A percentile compares a stretch with the other conserved stretches of the same genome.
Evolutionary conservation across 2,888 invertebrate species (phyloP).

Genomic region (Pristionchus exspectatus): DNA sequence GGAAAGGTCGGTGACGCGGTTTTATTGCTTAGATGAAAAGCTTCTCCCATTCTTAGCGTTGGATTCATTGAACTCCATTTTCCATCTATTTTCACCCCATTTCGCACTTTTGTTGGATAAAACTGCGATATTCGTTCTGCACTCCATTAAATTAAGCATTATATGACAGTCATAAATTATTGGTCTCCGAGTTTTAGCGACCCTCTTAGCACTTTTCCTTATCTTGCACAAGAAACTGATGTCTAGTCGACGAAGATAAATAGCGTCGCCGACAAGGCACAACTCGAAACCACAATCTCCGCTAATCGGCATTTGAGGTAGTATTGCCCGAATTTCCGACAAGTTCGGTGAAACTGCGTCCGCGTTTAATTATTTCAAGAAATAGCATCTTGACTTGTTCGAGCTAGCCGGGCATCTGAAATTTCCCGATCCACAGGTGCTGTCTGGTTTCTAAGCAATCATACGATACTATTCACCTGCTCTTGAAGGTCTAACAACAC

Average conservation of each 20-base stretch:
- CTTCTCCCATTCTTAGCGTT: not conserved
- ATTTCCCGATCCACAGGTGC: not conserved
- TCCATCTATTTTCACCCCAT: not conserved
- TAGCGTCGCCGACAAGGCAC: not conserved
- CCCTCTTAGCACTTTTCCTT: not conserved
- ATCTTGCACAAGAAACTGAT: not conserved
- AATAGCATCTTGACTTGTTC: too few species aligned
- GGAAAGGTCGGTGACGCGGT: not conserved
- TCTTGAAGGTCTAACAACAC: not conserved
- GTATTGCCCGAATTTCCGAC: not conserved
- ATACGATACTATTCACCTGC: not conserved
- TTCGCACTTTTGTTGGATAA: not conserved
- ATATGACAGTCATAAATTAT: too few species aligned
- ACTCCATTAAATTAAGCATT: too few species aligned
- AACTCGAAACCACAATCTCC: not conserved
- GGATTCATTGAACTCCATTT: constrained; percentile 3
- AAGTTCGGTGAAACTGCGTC: not conserved
- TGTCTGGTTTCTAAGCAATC: not conserved
- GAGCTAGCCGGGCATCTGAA: too few species aligned
- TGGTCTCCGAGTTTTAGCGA: too few species aligned
- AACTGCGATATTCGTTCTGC: too few species aligned
- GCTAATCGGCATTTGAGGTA: not conserved
- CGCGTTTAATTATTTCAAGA: too few species aligned
- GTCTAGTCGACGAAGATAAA: not conserved
- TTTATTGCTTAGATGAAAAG: not conserved